Percentiles rank a stretch among this genome's conserved stretches.
These are phyloP conservation scores for Cataglyphis rosenhaueri DNA, from an alignment of 2,888 invertebrate genomes.

Conservation along the genomic window DNA sequence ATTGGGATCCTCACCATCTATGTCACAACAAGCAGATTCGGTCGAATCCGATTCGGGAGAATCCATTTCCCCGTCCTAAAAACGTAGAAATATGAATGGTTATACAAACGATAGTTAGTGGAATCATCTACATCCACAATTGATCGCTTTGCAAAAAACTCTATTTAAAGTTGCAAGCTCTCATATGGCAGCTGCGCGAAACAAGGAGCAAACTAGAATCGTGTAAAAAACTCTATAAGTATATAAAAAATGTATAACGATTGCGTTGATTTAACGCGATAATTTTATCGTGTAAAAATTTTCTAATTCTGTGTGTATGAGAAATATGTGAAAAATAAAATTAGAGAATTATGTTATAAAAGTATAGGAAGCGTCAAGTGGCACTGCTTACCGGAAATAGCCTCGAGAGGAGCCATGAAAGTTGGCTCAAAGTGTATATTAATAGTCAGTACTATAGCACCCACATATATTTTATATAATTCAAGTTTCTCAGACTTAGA, in stretches of 20 bases:
- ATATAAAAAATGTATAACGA: conserved; percentile 52
- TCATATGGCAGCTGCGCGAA: conserved; percentile 64
- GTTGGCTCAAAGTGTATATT: conserved; percentile 76
- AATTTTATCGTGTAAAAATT: conserved; percentile 34
- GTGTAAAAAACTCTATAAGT: conserved; percentile 60
- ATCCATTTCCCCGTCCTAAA: conserved; percentile 86
- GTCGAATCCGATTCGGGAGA: conserved; percentile 86
- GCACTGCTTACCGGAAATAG: conserved; percentile 75
- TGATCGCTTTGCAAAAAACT: conserved; percentile 64
- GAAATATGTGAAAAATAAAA: conserved; percentile 68
- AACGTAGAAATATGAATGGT: conserved; percentile 67
- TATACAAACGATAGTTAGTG: conserved; percentile 57
- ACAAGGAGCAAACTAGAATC: conserved; percentile 67
- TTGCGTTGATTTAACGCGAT: conserved; percentile 58
- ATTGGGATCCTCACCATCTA: conserved; percentile 91
- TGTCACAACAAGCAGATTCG: conserved; percentile 88
- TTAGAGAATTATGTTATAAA: conserved; percentile 62
- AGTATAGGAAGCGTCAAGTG: conserved; percentile 72
- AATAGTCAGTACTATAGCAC: conserved; percentile 73
- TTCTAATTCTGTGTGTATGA: conserved; percentile 58
- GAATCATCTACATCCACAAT: conserved; percentile 41
- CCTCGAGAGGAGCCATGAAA: conserved; percentile 77
- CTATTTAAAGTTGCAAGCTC: conserved; percentile 67
- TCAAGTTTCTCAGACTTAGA: conserved; percentile 66
- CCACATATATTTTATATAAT: conserved; percentile 67